Evolutionary conservation across 2,797 vertebrate species (phyloP).

Genomic region (Atherinosoma microstoma): DNA sequence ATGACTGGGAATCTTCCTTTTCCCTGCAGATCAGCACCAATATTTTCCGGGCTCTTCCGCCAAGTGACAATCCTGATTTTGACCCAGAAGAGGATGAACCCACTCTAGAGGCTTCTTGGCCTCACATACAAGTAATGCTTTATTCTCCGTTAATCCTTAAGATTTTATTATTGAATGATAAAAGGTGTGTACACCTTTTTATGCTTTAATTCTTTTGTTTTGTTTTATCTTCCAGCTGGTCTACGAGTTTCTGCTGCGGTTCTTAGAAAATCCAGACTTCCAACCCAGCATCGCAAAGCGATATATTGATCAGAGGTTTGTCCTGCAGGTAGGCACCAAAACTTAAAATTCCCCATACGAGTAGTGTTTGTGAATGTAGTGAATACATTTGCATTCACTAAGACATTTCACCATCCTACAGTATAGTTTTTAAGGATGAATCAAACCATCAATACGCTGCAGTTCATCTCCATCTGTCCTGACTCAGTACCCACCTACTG

Average conservation of each 20-base stretch:
- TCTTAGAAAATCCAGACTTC: slow-evolving; percentile 97
- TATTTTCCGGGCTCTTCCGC: slow-evolving; percentile 96
- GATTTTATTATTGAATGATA: neutral
- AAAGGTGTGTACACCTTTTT: neutral
- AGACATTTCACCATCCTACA: neutral
- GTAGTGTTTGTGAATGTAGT: neutral
- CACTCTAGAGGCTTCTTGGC: slow-evolving; percentile 96
- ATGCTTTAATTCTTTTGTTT: neutral
- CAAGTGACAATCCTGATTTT: slow-evolving; percentile 97
- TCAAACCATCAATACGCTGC: slow-evolving; percentile 29
- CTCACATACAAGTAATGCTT: slow-evolving; percentile 91
- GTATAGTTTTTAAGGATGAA: slow-evolving; percentile 23
- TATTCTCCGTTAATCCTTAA: neutral
- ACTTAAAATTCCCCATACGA: neutral
- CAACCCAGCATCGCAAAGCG: slow-evolving; percentile 96
- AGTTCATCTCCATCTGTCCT: slow-evolving; percentile 37
- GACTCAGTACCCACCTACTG: slow-evolving; percentile 44
- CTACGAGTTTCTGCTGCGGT: slow-evolving; percentile 97
- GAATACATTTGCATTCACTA: slow-evolving; percentile 4
- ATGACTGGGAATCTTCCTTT: slow-evolving; percentile 8
- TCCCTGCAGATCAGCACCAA: slow-evolving; percentile 92
- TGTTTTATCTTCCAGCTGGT: slow-evolving; percentile 87
- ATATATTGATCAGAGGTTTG: slow-evolving; percentile 97
- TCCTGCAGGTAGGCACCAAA: slow-evolving; percentile 90
- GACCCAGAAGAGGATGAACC: slow-evolving; percentile 99